Conservation (phyloP, 2,797 vertebrate species). For the Aselliscus stoliczkanus region DNA sequence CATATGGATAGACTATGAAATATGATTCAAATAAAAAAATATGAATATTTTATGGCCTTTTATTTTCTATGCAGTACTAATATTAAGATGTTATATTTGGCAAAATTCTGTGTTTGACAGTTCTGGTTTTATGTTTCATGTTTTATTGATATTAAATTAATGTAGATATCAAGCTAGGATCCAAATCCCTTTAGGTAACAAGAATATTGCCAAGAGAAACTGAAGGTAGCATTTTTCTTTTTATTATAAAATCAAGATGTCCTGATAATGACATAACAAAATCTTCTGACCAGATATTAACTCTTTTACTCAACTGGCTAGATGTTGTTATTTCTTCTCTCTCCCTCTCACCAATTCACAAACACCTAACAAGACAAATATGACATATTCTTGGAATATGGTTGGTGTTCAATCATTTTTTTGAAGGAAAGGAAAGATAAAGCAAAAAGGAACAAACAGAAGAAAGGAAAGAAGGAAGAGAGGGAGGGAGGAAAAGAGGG, state of each 20-base stretch:
- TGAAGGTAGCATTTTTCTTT: not conserved
- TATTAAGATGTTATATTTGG: constrained; percentile 34
- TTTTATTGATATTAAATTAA: constrained; percentile 53
- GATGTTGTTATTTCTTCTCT: not conserved
- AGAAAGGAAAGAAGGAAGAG: not conserved
- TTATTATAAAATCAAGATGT: not conserved
- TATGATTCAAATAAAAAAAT: constrained; percentile 51
- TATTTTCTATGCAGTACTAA: constrained; percentile 12
- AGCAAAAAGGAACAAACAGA: not conserved
- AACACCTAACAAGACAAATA: not conserved
- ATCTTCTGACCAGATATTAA: not conserved
- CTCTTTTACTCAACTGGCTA: not conserved
- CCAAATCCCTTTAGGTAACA: constrained; percentile 26
- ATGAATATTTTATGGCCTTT: constrained; percentile 14
- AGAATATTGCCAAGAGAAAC: constrained; percentile 21
- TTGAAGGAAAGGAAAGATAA: not conserved
- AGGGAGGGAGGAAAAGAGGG: not conserved
- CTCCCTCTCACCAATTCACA: not conserved
- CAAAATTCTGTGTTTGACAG: constrained; percentile 26
- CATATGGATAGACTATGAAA: not conserved
- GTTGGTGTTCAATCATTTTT: not conserved
- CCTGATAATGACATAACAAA: not conserved
- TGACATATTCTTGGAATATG: not conserved
- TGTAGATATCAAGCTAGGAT: constrained; percentile 6
- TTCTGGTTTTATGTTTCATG: constrained; percentile 17